Evolutionary conservation across 2,888 invertebrate species (phyloP), one percentile per base, ranked within the genome.

Genomic region (Patella caerulea): DNA sequence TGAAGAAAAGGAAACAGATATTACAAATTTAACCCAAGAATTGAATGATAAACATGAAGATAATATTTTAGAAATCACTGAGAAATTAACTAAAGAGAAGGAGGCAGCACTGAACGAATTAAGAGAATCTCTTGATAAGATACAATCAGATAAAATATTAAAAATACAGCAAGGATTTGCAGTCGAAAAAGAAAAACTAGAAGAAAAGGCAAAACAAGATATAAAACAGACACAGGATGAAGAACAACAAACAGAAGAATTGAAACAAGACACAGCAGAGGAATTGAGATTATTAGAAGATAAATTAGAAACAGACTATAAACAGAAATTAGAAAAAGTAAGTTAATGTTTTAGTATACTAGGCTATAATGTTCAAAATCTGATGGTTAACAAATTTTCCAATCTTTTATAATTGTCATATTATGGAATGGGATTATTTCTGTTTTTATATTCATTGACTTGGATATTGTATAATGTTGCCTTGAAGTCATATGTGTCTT

Each of bases 141-240:
- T 69, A 19, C 77, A 81, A 73, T 80, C 77, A 12, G 75, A 78
- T 2, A 78, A 74, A 54, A 76, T 79, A 15, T 77, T 78, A 34
- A 65, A 72, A 54, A 69, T 84, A 29, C 79, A 81, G 65, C 55
- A 72, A 34, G 80, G 82, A 24, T 83, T 79, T 79, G 81, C 79
- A 52, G 54, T 77, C 34, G 82, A 83, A 74, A 29, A 75, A 75
- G 81, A 81, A 19, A 65, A 76, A 70, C 56, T 76, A 55, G 34
- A 65, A 65, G 24, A 65, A 19, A 65, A 78, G 34, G 71, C 56
- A 12, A 78, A 82, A 55, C 65, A 82, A n/a, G 75, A 74, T 19
- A 19, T 71, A 11, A 54, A 15, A 11, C 52, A n/a, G 54, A 7
- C 11, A 2, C 19, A 72, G 72, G 24, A 72, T 59, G 11, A 72